Conservation (phyloP, 2,888 invertebrate genomes). For the Xestoiulus laeticollis region DNA sequence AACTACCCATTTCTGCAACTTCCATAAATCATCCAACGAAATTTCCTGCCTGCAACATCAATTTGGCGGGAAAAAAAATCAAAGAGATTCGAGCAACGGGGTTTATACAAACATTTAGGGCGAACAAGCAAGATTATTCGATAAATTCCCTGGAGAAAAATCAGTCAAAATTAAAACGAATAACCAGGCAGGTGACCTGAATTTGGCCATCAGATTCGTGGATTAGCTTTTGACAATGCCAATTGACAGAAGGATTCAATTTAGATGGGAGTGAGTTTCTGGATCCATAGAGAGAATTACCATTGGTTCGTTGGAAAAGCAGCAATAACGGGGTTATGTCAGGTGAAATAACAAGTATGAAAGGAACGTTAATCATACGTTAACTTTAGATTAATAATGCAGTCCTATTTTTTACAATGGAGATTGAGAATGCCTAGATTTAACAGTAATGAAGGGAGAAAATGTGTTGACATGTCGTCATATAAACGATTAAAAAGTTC, state of each 20-base stretch:
- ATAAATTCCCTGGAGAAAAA: not conserved
- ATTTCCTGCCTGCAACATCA: not conserved
- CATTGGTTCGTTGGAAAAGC: too few relatives aligned
- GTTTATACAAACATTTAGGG: not conserved
- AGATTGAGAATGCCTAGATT: too few relatives aligned
- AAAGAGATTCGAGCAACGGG: not conserved
- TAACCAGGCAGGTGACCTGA: not conserved
- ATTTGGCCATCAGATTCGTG: not conserved
- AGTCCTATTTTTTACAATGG: too few relatives aligned
- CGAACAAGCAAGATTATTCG: not conserved
- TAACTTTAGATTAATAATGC: too few relatives aligned
- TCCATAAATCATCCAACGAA: not conserved
- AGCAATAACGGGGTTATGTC: too few relatives aligned
- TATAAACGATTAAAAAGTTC: too few relatives aligned
- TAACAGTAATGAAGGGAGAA: too few relatives aligned
- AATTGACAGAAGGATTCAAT: not conserved
- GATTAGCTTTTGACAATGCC: not conserved
- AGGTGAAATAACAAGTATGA: too few relatives aligned
- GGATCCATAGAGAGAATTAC: too few relatives aligned
- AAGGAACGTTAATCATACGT: too few relatives aligned
- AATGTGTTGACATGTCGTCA: too few relatives aligned
- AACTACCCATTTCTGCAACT: not conserved
- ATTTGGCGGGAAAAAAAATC: not conserved
- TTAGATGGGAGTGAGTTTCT: too few relatives aligned
- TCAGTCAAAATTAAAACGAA: not conserved